Base-by-base conservation (phyloP, 2,888 invertebrate genomes). In the Agapetus fuscipes region DNA sequence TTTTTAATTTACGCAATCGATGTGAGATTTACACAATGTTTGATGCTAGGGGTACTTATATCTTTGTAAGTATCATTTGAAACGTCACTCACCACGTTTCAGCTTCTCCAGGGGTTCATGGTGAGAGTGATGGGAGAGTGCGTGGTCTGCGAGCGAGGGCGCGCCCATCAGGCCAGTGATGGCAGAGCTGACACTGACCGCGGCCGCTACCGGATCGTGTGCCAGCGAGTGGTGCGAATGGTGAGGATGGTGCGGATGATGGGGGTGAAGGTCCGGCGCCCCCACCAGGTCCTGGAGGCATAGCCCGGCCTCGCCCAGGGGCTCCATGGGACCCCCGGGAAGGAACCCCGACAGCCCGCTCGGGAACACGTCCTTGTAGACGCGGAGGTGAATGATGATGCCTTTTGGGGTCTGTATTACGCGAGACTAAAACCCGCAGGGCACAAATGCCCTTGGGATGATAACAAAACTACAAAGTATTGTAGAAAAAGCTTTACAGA, bases 91-190 rank as follows among this genome's bases (percentile, higher is more conserved):
- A 82, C 83, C 67, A 82, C 83, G 71, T 76, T 83, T 84, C 43
- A 84, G 71, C 59, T 83, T 84, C 66, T 84, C 83, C 45, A 84
- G 58, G 5, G 83, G 83, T 56, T 83, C 83, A 52, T 78, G 78
- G 50, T 81, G 80, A 13, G 75, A 69, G 11, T 77, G 78, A 50
- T 81, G 80, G 15, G 59, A 53, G 1, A 54, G 49, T 34, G 73
- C 62, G 50, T 75, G 75, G 51, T 74, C 65, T 42, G 64, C 66
- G 17, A 66, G 64, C 16, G 62, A 62, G 11, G 63, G 60, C 11
- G 65, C 62, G 46, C 64, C 58, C 41, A 60, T 45, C 3, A 69
- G 68, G 48, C 66, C 65, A 71, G 66, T 76, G 52, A 67, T 70
- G 59, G 61, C 74, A 44, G 64, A 74, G 56, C 66, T 74, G 50